Evolutionary conservation across 2,113 vertebrate genomes (phyloP).

Genomic region (Tringa solitaria): DNA sequence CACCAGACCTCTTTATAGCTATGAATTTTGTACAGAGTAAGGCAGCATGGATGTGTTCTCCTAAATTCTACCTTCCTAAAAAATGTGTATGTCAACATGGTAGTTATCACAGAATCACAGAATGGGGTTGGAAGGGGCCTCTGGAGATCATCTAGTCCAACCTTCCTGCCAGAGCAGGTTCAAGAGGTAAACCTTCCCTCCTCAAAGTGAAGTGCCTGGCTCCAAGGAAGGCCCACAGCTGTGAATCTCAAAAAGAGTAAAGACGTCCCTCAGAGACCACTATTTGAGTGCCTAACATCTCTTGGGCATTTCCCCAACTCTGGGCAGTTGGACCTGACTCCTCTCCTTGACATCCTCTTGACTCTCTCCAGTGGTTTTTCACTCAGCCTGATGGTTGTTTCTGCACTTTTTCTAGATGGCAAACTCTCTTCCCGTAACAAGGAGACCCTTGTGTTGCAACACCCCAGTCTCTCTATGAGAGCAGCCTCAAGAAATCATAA

Average conservation of each 20-base stretch:
- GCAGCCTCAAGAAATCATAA: background rate
- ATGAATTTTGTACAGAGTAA: background rate
- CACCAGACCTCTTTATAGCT: background rate
- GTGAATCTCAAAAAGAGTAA: background rate
- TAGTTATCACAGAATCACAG: background rate
- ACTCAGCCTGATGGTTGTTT: background rate
- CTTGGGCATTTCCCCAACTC: background rate
- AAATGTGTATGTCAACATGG: background rate
- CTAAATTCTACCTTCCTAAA: background rate
- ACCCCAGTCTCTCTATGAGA: background rate
- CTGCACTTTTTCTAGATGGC: background rate
- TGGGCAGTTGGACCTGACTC: background rate
- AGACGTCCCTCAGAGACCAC: background rate
- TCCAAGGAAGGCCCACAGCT: background rate
- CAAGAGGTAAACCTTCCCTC: background rate
- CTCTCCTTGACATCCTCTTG: fast-evolving
- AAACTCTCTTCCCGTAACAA: background rate
- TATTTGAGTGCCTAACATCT: fast-evolving
- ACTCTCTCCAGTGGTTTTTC: background rate
- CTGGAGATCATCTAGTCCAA: no score
- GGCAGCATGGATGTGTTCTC: background rate
- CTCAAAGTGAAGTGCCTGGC: background rate
- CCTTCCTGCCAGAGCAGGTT: no score
- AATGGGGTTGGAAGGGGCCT: no score
- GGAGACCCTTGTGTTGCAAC: background rate